These are phyloP conservation scores for Spea hammondii DNA, from an alignment of 2,797 vertebrate genomes.

Conservation along the genomic window DNA sequence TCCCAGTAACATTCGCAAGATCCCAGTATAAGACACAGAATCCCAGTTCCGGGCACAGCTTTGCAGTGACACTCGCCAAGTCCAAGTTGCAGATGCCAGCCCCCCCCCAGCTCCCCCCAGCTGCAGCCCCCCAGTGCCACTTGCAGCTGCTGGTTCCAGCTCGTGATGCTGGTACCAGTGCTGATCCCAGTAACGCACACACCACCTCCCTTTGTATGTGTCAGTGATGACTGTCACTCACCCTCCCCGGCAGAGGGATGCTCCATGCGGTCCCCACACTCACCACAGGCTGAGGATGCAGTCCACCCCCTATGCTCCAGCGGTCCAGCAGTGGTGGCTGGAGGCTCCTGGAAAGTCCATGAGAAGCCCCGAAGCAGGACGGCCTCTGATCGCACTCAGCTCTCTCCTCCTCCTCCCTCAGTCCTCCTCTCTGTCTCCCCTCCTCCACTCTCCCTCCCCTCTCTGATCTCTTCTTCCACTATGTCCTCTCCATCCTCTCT, in stretches of 20 bases:
- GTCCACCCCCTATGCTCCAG: conserved; percentile 19
- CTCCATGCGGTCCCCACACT: not conserved
- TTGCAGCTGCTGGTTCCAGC: conserved; percentile 15
- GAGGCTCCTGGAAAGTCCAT: conserved; percentile 51
- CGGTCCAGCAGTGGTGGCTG: conserved; percentile 26
- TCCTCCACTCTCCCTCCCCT: not conserved
- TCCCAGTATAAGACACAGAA: not conserved
- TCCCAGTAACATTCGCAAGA: conserved; percentile 17
- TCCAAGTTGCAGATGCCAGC: not conserved
- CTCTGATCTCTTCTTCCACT: not conserved
- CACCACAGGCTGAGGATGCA: conserved; percentile 12
- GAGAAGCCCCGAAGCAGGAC: conserved; percentile 48
- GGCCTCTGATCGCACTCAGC: conserved; percentile 41
- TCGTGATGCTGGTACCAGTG: conserved; percentile 21
- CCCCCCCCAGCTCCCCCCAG: conserved; percentile 4
- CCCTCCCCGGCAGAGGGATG: not conserved
- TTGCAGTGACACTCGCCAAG: conserved; percentile 2
- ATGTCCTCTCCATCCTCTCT: not conserved
- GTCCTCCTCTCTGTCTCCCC: conserved; percentile 14
- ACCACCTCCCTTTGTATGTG: not conserved
- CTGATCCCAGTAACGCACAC: not conserved
- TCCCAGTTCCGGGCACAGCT: conserved; percentile 15
- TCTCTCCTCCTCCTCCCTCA: not conserved
- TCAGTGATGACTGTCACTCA: conserved; percentile 12
- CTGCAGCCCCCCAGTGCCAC: not conserved